Evolutionary conservation across 1,140 invertebrate species (phyloP).

Genomic region (Calosoma granatense): DNA sequence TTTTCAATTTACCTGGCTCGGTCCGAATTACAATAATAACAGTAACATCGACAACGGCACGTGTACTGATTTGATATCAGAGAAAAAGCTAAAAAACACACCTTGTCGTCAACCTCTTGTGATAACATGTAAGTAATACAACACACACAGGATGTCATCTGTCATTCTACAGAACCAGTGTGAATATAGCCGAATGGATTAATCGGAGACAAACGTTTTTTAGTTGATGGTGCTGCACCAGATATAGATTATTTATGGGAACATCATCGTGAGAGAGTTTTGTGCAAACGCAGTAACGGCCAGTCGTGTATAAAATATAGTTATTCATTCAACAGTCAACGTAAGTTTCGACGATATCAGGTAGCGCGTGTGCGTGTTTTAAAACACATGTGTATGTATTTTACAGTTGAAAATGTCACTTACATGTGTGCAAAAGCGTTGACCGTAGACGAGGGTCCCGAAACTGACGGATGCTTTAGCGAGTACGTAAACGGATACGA

Average conservation of each 20-base stretch:
- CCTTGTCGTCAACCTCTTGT: conserved; percentile 41
- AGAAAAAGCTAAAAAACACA: conserved; percentile 32
- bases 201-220: conserved; percentile 23
- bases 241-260: conserved; percentile 37
- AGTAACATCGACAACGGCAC: conserved; percentile 40
- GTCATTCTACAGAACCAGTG: conserved; percentile 6
- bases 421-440: conserved; percentile 41
- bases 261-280: conserved; percentile 31
- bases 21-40: conserved; percentile 37
- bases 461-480: conserved; percentile 36
- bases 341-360: conserved; percentile 30
- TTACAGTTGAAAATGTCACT: conserved; percentile 42
- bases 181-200: background rate
- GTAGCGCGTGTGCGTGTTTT: too few species aligned
- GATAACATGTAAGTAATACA: conserved; percentile 38
- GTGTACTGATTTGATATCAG: conserved; percentile 36
- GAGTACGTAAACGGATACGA: conserved; percentile 19
- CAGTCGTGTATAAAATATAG: conserved; percentile 42
- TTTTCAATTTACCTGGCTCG: conserved; percentile 44
- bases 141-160: too few species aligned
- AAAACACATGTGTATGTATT: conserved; percentile 8
- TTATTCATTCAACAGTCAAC: conserved; percentile 36
- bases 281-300: conserved; percentile 34
- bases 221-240: conserved; percentile 41
- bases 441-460: conserved; percentile 27